A percentile compares a stretch with the other conserved stretches of the same genome.
phyloP scores from a whole-genome alignment of 2,888 invertebrate genomes.

The Xylota segnis region DNA sequence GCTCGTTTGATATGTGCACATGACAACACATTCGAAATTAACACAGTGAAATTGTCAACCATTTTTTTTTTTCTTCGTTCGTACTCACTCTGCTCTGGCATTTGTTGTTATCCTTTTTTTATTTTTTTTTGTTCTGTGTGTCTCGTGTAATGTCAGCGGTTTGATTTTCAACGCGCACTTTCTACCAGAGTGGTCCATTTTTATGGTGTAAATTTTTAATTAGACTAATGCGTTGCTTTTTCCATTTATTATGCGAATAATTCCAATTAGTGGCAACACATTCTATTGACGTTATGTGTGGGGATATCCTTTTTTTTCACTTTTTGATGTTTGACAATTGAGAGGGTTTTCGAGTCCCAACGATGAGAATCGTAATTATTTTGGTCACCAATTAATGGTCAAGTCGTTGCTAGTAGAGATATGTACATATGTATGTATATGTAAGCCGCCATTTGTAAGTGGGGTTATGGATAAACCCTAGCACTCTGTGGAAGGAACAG shows the following conservation, averaged over 20 bases:
- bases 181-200: constrained; percentile 66
- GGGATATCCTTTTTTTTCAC: not conserved
- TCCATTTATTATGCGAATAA: constrained; percentile 62
- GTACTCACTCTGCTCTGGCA: constrained; percentile 19
- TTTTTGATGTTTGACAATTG: constrained; percentile 2
- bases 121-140: constrained; percentile 20
- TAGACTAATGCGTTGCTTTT: constrained; percentile 77
- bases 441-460: not conserved
- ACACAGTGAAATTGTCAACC: constrained; percentile 76
- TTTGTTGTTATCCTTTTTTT: constrained; percentile 46
- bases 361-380: not conserved
- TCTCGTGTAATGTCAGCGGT: constrained; percentile 67
- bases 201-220: constrained; percentile 77
- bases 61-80: constrained; percentile 44
- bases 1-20: constrained; percentile 75
- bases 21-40: constrained; percentile 77
- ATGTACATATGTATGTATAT: no score
- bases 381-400: constrained; percentile 20
- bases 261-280: constrained; percentile 67
- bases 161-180: constrained; percentile 70
- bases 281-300: constrained; percentile 1
- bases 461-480: no score
- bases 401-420: not conserved
- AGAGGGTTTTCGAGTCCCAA: not conserved
- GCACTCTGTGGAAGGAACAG: no score